Conservation (phyloP, 2,888 invertebrate species). For the Arenicola marina region DNA sequence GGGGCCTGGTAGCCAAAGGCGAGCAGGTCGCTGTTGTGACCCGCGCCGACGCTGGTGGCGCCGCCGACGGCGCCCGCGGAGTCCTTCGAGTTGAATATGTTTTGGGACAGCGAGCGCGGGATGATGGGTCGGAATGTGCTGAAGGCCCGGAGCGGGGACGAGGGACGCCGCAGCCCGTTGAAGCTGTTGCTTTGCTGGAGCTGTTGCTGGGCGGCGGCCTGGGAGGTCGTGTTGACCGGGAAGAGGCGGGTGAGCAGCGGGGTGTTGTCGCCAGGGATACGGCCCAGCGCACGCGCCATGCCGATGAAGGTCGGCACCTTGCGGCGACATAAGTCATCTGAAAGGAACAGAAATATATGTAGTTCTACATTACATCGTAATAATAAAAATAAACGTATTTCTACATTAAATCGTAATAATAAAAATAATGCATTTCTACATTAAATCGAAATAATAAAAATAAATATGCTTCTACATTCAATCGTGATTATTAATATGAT, state of each 20-base stretch:
- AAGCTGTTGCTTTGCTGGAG: neutral
- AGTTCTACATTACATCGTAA: too few species aligned
- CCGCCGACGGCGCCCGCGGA: neutral
- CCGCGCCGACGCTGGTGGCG: neutral
- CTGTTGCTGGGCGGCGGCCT: neutral
- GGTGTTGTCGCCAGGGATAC: constrained; percentile 75
- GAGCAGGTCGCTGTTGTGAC: neutral
- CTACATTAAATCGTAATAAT: too few species aligned
- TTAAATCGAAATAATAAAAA: too few species aligned
- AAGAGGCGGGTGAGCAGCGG: constrained; percentile 66
- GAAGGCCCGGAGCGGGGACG: constrained; percentile 48
- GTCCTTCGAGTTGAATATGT: constrained; percentile 19
- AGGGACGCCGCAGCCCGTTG: constrained; percentile 59
- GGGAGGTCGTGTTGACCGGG: constrained; percentile 60
- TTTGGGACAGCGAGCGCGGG: constrained; percentile 80
- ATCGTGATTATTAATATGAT: too few species aligned
- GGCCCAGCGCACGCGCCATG: constrained; percentile 86
- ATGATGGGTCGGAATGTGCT: constrained; percentile 77
- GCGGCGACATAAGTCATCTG: constrained; percentile 11
- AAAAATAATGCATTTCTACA: too few species aligned
- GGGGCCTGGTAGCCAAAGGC: too few species aligned
- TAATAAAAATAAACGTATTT: too few species aligned
- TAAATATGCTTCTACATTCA: too few species aligned
- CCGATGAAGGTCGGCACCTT: constrained; percentile 87
- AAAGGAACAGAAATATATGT: neutral